Evolutionary conservation across 2,888 invertebrate genomes (phyloP), one percentile per base, ranked within the genome.

Genomic region (Alsophila aescularia): DNA sequence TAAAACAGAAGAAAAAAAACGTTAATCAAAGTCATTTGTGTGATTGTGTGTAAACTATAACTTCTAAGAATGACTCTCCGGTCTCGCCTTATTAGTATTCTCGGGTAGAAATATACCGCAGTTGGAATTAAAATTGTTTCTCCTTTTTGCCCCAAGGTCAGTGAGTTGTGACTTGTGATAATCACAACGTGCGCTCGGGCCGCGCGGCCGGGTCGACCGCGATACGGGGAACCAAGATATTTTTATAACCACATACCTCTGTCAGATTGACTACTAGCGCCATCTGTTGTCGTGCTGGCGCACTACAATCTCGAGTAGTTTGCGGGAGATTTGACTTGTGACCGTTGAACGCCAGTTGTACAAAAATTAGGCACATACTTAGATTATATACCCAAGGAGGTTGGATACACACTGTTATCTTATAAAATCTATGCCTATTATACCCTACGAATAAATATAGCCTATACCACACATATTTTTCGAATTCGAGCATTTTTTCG

Each of bases 71-170:
- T 69, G 60, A 73, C n/a, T 37, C 29, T 29, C 29, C 10, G 24
- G 64, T 63, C 70, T 67, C 60, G 69, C 70, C 73, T 76, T 81
- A 82, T 81, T 82, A 83, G 77, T 84, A 84, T 85, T 79, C 80
- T 77, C 70, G 58, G 66, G 75, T 75, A 80, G 77, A 81, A 81
- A 81, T 76, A 78, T 73, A 75, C 79, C 77, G 75, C 80, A 73
- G 78, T 77, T 72, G 76, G 85, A 78, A 82, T 83, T 84, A 79
- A 82, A 82, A 83, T 85, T 72, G 79, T 85, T 83, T 83, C 86
- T 83, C 82, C 79, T 86, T 87, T 87, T 88, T 88, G 84, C 81
- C 70, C 74, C 90, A 90, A 90, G 90, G 90, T 83, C 87, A 79
- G 85, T 79, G 80, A 85, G 87, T 88, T 82, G 83, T 79, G 73